phyloP scores from a whole-genome alignment of 2,797 vertebrate genomes.

The Triplophysa yarkandensis region DNA sequence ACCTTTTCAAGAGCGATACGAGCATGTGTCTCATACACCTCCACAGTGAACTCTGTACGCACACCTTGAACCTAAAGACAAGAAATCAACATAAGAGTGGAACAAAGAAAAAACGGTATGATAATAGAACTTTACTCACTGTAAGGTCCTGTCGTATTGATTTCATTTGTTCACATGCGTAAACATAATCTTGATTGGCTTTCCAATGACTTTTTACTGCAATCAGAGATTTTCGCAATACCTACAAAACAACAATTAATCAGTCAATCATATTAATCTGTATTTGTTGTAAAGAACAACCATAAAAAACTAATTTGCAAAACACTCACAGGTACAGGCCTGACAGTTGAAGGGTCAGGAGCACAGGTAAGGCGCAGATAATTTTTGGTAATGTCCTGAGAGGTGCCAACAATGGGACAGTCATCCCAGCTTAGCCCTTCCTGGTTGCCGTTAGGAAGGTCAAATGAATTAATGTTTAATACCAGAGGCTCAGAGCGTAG shows the following conservation, averaged over 20 bases:
- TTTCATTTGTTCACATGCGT: slow-evolving; percentile 94
- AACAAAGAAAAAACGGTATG: background rate
- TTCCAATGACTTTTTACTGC: slow-evolving; percentile 89
- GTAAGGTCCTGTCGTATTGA: slow-evolving; percentile 93
- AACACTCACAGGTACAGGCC: slow-evolving; percentile 79
- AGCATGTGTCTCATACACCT: slow-evolving; percentile 93
- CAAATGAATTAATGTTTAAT: slow-evolving; percentile 80
- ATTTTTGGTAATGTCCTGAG: slow-evolving; percentile 88
- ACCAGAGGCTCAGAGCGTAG: slow-evolving; percentile 88
- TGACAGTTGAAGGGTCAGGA: slow-evolving; percentile 87
- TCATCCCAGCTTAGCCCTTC: slow-evolving; percentile 90
- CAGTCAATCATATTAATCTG: no score
- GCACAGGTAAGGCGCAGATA: slow-evolving; percentile 92
- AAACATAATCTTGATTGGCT: slow-evolving; percentile 87
- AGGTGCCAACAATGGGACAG: slow-evolving; percentile 89
- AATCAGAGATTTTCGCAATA: slow-evolving; percentile 83
- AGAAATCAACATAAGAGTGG: background rate
- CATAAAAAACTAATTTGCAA: no score
- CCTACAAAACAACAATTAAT: slow-evolving; percentile 67
- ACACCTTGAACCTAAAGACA: slow-evolving; percentile 85
- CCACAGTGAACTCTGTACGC: slow-evolving; percentile 91
- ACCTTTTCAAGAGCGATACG: slow-evolving; percentile 94
- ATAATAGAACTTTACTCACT: slow-evolving; percentile 65
- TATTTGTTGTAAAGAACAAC: no score
- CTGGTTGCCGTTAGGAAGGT: slow-evolving; percentile 73